Evolutionary conservation across 2,888 invertebrate genomes (phyloP).

Genomic region (Phaonia tiefii): DNA sequence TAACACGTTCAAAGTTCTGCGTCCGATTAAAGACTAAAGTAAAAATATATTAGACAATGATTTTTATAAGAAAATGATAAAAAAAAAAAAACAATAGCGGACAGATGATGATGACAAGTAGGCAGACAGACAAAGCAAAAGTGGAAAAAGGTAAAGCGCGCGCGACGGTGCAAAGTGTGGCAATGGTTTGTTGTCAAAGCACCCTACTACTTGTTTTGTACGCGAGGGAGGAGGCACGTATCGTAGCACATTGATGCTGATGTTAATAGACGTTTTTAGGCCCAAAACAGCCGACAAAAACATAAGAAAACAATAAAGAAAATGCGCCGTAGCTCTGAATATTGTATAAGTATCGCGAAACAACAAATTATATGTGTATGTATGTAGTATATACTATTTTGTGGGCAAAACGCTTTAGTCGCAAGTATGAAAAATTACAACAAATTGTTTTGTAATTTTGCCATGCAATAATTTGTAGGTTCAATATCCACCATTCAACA

Average conservation of each 20-base stretch:
- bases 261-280: slow-evolving; percentile 16
- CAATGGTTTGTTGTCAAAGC: background rate
- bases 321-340: too few species aligned
- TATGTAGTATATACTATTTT: too few species aligned
- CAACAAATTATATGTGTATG: too few species aligned
- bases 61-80: slow-evolving; percentile 61
- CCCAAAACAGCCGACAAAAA: slow-evolving; percentile 7
- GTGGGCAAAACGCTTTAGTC: too few species aligned
- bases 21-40: slow-evolving; percentile 62
- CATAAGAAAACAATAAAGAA: slow-evolving; percentile 9
- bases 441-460: too few species aligned
- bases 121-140: slow-evolving; percentile 30
- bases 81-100: slow-evolving; percentile 39
- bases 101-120: slow-evolving; percentile 40
- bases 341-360: too few species aligned
- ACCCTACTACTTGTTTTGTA: background rate
- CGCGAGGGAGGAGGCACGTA: background rate
- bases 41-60: slow-evolving; percentile 37
- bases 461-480: slow-evolving; percentile 24
- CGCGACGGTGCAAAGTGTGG: background rate
- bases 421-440: too few species aligned
- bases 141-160: background rate
- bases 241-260: background rate
- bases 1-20: slow-evolving; percentile 57
- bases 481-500: slow-evolving; percentile 10